Conservation (phyloP, 2,113 vertebrate genomes). For the Oryzias javanicus region DNA sequence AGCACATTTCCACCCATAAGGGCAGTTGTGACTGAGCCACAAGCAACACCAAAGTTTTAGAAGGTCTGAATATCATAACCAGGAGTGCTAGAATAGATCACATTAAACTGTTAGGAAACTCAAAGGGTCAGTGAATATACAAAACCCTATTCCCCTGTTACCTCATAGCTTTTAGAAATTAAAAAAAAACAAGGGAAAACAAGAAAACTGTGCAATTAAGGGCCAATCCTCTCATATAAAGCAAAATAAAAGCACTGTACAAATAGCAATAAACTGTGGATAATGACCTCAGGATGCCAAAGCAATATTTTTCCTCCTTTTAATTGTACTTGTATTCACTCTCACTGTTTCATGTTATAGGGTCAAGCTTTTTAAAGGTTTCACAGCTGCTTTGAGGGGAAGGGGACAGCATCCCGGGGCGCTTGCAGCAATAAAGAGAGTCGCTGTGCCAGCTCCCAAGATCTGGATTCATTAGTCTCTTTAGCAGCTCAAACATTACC, state of each 20-base stretch:
- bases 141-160: constrained; percentile 39
- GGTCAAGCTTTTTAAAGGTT: constrained; percentile 71
- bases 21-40: no score
- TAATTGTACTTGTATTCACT: constrained; percentile 74
- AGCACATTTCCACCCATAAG: no score
- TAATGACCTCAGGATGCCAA: constrained; percentile 81
- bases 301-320: constrained; percentile 69
- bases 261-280: constrained; percentile 74
- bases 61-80: no score
- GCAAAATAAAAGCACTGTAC: constrained; percentile 77
- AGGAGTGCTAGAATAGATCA: no score
- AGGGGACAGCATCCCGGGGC: constrained; percentile 75
- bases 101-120: neutral
- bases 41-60: no score
- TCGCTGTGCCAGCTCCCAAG: constrained; percentile 72
- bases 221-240: constrained; percentile 74
- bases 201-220: constrained; percentile 72
- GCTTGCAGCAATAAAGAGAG: constrained; percentile 63
- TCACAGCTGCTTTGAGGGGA: constrained; percentile 74
- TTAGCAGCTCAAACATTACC: constrained; percentile 79
- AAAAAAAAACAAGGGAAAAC: constrained; percentile 67
- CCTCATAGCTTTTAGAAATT: constrained; percentile 58
- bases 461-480: constrained; percentile 78
- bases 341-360: constrained; percentile 77
- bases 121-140: constrained; percentile 65